phyloP scores from a whole-genome alignment of 2,888 invertebrate genomes.

The Blastobasis lacticolella region DNA sequence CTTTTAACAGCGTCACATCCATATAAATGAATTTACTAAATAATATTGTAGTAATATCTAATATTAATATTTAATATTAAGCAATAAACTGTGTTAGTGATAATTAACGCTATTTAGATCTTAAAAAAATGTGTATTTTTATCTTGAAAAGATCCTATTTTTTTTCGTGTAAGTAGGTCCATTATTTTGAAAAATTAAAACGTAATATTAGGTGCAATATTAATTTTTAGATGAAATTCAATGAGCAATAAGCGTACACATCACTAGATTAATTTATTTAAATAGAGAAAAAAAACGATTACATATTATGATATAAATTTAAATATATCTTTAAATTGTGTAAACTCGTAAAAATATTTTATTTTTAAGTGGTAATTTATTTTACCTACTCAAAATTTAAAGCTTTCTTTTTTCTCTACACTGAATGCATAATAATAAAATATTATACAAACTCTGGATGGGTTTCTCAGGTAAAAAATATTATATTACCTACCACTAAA shows the following conservation, averaged over 20 bases:
- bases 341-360: background rate
- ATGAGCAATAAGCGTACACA: constrained; percentile 62
- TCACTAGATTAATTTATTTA: constrained; percentile 33
- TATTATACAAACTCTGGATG: no score
- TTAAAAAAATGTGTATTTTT: constrained; percentile 16
- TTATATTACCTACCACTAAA: no score
- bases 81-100: constrained; percentile 67
- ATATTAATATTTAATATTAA: constrained; percentile 27
- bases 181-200: constrained; percentile 9
- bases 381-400: no score
- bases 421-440: no score
- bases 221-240: constrained; percentile 46
- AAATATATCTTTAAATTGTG: background rate
- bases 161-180: constrained; percentile 7
- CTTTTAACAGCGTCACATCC: constrained; percentile 32
- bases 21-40: constrained; percentile 62
- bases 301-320: background rate
- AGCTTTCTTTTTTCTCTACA: no score
- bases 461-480: no score
- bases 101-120: constrained; percentile 40
- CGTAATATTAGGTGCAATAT: constrained; percentile 54
- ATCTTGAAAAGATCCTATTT: constrained; percentile 9
- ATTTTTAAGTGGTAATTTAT: no score
- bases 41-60: constrained; percentile 35
- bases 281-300: background rate